Base-by-base conservation (phyloP, 2,888 invertebrate genomes). In the Eristalinus aeneus region DNA sequence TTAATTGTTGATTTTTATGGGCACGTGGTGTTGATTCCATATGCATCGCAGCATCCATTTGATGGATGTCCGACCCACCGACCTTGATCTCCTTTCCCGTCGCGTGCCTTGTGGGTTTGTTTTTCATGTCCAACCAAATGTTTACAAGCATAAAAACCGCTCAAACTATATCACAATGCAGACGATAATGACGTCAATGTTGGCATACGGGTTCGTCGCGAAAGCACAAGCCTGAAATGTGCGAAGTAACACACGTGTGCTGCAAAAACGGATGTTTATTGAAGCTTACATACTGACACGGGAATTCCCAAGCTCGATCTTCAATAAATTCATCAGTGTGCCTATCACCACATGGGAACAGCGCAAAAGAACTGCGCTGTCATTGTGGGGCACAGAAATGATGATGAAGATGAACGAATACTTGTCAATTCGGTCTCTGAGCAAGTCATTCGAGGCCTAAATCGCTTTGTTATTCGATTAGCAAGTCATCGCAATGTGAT, bases 1-100 rank as follows among this genome's bases (percentile, higher is more conserved):
- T 76, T 71, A 72, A 76, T 82, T 82, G 71, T 58, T 61, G 61
- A 36, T 39, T 72, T 81, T 72, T 53, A 82, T 67, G 65, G 76
- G 67, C 81, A 82, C 81, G 81, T 82, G 76, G 60, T 61, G 76
- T 61, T 73, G 36, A 53, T 69, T 46, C 16, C 46, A 16, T 46
- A 46, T 46, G 46, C 46, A 46, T 46, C 46, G 46, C 46, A 46
- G 46, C 46, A 46, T 46, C 46, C 46, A 16, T 46, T 46, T 46
- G 46, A 46, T 2, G 46, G 46, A 46, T 9, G 46, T 46, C 46
- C 46, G 16, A 46, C 16, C 46, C 8, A 16, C 46, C 16, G 16
- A 46, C 46, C 46, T 16, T 12, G 0, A 12, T 11, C 39, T 10
- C 12, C 4, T 12, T 12, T n/a, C 4, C 12, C 2, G 36, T 2